These are phyloP conservation scores for Barnardius zonarius DNA, from an alignment of 2,113 vertebrate species.

Conservation along the genomic window DNA sequence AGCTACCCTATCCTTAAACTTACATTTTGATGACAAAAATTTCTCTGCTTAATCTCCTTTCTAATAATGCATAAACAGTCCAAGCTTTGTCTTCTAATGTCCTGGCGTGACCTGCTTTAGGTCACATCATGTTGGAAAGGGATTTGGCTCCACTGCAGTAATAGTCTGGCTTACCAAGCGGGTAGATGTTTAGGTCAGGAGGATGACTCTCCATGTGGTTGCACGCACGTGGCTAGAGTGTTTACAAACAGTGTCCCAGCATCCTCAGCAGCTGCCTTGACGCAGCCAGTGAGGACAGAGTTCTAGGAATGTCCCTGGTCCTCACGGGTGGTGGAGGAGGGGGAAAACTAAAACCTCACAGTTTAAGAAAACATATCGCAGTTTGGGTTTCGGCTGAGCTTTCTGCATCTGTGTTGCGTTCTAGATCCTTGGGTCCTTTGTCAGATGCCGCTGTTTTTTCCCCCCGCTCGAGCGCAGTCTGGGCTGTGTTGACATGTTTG, in stretches of 20 bases:
- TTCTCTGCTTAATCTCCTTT: not conserved
- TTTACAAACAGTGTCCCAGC: conserved; percentile 60
- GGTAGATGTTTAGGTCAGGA: conserved; percentile 34
- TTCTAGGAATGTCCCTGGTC: conserved; percentile 9
- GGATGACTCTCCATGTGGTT: conserved; percentile 40
- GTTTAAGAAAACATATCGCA: not conserved
- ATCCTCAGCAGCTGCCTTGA: conserved; percentile 42
- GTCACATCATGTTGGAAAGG: not conserved
- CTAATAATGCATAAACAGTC: not conserved
- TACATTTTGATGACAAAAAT: not conserved
- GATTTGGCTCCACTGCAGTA: not conserved
- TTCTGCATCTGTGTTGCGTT: conserved; percentile 8
- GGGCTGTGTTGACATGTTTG: not conserved
- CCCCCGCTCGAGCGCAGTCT: accelerated
- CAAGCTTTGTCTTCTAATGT: not conserved
- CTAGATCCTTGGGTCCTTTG: not conserved
- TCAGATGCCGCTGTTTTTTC: not conserved
- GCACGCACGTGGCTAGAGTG: conserved; percentile 27
- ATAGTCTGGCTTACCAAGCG: not conserved
- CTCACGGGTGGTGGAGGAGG: accelerated
- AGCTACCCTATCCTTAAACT: not conserved
- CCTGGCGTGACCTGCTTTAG: not conserved
- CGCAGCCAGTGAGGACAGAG: not conserved
- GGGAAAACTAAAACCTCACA: not conserved
- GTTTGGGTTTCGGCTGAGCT: conserved; percentile 28